Evolutionary conservation across 2,113 vertebrate species (phyloP), one percentile per base, ranked within the genome.

Genomic region (Plestiodon gilberti): DNA sequence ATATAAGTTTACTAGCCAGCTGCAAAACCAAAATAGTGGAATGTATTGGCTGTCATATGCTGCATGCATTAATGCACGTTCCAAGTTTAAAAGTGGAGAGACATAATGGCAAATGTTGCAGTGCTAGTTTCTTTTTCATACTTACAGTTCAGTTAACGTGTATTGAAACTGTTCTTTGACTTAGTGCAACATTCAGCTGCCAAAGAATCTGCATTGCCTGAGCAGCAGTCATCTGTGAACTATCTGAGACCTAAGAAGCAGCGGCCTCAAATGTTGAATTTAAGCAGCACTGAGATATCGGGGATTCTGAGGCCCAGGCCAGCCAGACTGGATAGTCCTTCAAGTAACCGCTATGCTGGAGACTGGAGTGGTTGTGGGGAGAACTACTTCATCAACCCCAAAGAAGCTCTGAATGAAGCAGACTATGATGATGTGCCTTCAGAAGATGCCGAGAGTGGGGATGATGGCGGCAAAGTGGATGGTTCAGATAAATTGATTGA

Each of bases 291-390:
- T 0, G 97, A 98, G 71, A 94, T 97, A 83, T 95, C 92, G 0
- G 97, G 98, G 0, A 96, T 99, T 23, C 96, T 99, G 77, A 96
- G 99, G 65, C 97, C 98, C 4, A 95, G 97, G 80, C 96, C 96
- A 0, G 97, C 97, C 0, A 97, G 98, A 1, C 91, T 99, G 23
- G 98, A 99, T 94, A 99, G 99, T 90, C 98, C 98, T 0, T 96
- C 95, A 0, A 99, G 99, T 95, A 99, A 99, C 95, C 98, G 99
- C 84, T 99, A 99, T 0, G 99, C 99, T 0, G 98, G 98, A 28
- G 99, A 99, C 96, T 99, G 99, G 99, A 99, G 98, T 78, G 81
- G 96, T 69, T 99, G 98, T 30, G 97, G 97, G 33, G 98, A 98
- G 74, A 97, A 90, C 85, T 99, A 99, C 93, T 96, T 98, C 87